Evolutionary conservation across 2,797 vertebrate genomes (phyloP).

Genomic region (Rhinoraja longicauda): DNA sequence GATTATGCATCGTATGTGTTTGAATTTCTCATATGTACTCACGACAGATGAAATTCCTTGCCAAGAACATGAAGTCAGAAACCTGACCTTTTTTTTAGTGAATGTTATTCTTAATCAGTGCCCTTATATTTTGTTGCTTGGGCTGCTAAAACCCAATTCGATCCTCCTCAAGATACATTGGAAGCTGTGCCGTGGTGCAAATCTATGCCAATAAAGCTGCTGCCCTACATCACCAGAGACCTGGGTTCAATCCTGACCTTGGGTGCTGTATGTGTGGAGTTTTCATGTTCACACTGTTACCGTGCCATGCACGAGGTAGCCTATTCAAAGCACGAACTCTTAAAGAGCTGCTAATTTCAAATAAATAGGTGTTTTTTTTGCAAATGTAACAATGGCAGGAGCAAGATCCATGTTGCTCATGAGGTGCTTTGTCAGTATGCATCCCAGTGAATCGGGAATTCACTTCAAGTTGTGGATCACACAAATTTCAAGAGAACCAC

Average conservation of each 20-base stretch:
- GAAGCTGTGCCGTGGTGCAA: too few relatives aligned
- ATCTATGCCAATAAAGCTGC: too few relatives aligned
- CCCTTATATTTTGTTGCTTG: too few relatives aligned
- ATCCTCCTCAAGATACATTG: too few relatives aligned
- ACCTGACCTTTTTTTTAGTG: not conserved
- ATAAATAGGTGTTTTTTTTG: not conserved
- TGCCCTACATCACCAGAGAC: too few relatives aligned
- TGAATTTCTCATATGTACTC: conserved; percentile 4
- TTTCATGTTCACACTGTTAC: too few relatives aligned
- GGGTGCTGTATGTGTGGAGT: too few relatives aligned
- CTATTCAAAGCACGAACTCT: not conserved
- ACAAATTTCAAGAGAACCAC: not conserved
- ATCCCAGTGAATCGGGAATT: not conserved
- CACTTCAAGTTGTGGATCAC: not conserved
- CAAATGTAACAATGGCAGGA: not conserved
- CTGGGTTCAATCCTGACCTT: too few relatives aligned
- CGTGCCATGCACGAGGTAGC: not conserved
- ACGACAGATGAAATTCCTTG: not conserved
- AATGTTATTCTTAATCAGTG: too few relatives aligned
- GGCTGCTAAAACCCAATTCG: too few relatives aligned
- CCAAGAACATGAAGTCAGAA: conserved; percentile 4
- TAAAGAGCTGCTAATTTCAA: not conserved
- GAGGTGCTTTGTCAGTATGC: not conserved
- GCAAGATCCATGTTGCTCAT: not conserved
- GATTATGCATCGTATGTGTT: not conserved